Percentiles rank a stretch among this genome's conserved stretches.
Conservation (phyloP, 2,797 vertebrate species). For the Rhinatrema bivittatum region DNA sequence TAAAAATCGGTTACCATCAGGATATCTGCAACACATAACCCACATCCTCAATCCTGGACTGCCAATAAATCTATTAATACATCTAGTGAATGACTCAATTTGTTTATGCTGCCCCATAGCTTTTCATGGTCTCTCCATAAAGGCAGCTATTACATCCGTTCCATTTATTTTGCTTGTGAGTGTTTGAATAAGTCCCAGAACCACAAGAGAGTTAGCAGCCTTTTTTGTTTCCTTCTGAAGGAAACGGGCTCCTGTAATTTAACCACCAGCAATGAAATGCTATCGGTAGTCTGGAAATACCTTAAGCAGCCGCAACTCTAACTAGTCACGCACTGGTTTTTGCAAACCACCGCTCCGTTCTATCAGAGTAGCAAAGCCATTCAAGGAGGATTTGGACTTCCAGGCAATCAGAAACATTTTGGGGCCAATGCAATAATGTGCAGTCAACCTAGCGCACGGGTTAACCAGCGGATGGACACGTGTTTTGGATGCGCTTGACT, state of each 20-base stretch:
- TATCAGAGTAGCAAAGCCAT: no score
- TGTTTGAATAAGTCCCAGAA: constrained; percentile 53
- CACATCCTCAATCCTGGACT: constrained; percentile 34
- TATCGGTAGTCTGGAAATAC: constrained; percentile 43
- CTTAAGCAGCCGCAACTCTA: constrained; percentile 33
- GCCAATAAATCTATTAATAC: constrained; percentile 46
- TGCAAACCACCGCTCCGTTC: no score
- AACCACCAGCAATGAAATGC: constrained; percentile 44
- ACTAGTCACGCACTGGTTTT: no score
- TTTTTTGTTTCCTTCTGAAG: constrained; percentile 43
- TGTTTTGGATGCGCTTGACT: no score
- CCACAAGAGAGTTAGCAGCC: constrained; percentile 51
- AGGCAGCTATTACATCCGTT: constrained; percentile 60
- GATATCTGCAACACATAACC: constrained; percentile 35
- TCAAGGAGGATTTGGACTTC: no score
- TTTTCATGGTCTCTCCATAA: constrained; percentile 61
- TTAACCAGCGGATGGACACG: no score
- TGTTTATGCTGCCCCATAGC: constrained; percentile 53
- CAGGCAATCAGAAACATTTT: no score
- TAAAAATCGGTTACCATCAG: no score
- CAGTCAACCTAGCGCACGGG: no score
- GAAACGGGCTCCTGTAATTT: constrained; percentile 51
- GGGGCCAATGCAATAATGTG: no score
- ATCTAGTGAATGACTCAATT: constrained; percentile 58
- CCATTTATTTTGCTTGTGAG: constrained; percentile 55